These are phyloP conservation scores for Athrips mouffetella DNA, from an alignment of 2,888 invertebrate genomes.

Conservation along the genomic window DNA sequence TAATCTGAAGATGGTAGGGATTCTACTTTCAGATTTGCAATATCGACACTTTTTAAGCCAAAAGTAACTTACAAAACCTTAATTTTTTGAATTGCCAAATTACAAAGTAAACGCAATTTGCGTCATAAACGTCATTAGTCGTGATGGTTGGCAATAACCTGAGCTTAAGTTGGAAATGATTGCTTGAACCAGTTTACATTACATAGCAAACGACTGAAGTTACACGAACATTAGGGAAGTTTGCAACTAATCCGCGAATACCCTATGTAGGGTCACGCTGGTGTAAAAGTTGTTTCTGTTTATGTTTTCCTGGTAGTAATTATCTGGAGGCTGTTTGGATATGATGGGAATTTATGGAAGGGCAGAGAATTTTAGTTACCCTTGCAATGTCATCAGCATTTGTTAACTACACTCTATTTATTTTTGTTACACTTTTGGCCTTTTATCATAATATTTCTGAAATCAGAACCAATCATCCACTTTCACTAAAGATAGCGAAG, in stretches of 20 bases:
- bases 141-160: conserved; percentile 19
- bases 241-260: conserved; percentile 24
- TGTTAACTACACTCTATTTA: too few relatives aligned
- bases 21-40: too few relatives aligned
- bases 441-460: not conserved
- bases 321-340: conserved; percentile 15
- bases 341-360: conserved; percentile 11
- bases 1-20: too few relatives aligned
- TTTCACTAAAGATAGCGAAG: conserved; percentile 23
- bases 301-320: conserved; percentile 14
- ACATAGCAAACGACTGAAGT: conserved; percentile 29
- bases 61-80: not conserved
- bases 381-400: too few relatives aligned
- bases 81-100: not conserved
- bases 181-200: conserved; percentile 25
- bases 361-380: too few relatives aligned
- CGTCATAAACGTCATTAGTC: conserved; percentile 14
- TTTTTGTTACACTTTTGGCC: too few relatives aligned
- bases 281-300: conserved; percentile 19
- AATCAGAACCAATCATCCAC: conserved; percentile 12
- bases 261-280: conserved; percentile 22
- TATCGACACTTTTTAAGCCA: too few relatives aligned
- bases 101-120: conserved; percentile 8
- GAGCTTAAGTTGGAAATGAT: conserved; percentile 17
- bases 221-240: conserved; percentile 25